Evolutionary conservation across 2,113 vertebrate genomes (phyloP), one percentile per base, ranked within the genome.

Genomic region (Amblyornis subalaris): DNA sequence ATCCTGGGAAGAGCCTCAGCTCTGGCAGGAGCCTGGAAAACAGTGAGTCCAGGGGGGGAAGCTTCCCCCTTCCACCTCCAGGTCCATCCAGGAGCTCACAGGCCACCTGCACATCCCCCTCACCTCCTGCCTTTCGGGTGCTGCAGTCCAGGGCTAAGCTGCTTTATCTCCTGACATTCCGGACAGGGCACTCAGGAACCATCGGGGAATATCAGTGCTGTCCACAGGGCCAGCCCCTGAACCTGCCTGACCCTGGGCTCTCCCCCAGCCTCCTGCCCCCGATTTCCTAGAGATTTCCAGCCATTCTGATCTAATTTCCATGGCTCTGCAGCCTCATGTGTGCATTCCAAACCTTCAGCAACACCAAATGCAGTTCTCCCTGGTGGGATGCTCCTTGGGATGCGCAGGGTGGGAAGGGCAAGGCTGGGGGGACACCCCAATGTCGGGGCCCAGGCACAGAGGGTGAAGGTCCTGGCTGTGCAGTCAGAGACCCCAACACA

Each of bases 321-420:
- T 12, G 54, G n/a, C 70, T 80, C 48, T 88, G 58, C 36, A 85
- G 21, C 48, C 33, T 72, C 61, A 20, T 0, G 0, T 9, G 31
- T 10, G 25, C 5, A 1, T 54, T 69, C 2, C 1, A 48, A 51
- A 28, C 19, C 36, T 26, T 36, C 38, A 42, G 36, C 61, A 45
- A 4, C 23, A 54, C 8, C 45, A 57, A 79, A 48, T 2, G 18
- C 17, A 47, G 38, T 38, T 73, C 4, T 3, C 33, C 10, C 14
- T 9, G 40, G 4, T 0, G 0, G 23, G 50, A 60, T 38, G 53
- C 15, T 72, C 40, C 61, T 36, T 1, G 2, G 44, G 47, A n/a
- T 29, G 33, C 42, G 3, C 20, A 18, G 55, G 28, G 25, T 40
- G n/a, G 28, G 65, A 51, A 76, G 22, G 35, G 26, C 45, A 79